Percentiles rank a stretch among this genome's conserved stretches.
phyloP scores from a whole-genome alignment of 2,113 vertebrate species.

The Tupaia chinensis region DNA sequence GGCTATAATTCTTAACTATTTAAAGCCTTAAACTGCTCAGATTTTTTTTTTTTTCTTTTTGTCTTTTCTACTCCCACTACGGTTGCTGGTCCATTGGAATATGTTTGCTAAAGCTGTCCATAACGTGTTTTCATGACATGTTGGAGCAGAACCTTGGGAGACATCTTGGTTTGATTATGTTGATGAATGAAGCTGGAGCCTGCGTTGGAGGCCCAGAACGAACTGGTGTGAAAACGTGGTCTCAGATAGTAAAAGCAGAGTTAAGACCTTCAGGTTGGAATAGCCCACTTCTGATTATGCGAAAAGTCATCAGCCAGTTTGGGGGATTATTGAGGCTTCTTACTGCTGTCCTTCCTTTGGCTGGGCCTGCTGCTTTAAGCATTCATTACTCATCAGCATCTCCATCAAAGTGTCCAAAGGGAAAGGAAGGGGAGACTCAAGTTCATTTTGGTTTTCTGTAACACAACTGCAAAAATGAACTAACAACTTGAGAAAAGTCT shows the following conservation, averaged over 20 bases:
- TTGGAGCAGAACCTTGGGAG: slow-evolving; percentile 49
- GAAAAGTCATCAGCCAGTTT: background rate
- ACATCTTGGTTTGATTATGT: slow-evolving; percentile 43
- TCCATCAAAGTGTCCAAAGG: slow-evolving; percentile 51
- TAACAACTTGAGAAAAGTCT: slow-evolving; percentile 4
- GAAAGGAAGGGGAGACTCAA: background rate
- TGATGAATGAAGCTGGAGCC: slow-evolving; percentile 75
- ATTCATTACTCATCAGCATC: slow-evolving; percentile 54
- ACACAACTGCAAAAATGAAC: background rate
- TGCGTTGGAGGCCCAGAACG: slow-evolving; percentile 54
- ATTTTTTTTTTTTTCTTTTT: background rate
- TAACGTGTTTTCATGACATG: slow-evolving; percentile 46
- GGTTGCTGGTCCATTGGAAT: slow-evolving; percentile 72
- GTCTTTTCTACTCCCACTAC: background rate
- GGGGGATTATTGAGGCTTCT: slow-evolving; percentile 25
- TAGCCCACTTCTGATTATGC: slow-evolving; percentile 30
- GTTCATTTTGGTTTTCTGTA: slow-evolving; percentile 31
- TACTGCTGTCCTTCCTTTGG: background rate
- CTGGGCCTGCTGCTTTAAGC: slow-evolving; percentile 32
- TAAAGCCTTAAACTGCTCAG: slow-evolving; percentile 55
- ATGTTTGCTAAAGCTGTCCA: slow-evolving; percentile 64
- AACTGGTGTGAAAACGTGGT: slow-evolving; percentile 77
- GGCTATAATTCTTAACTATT: slow-evolving; percentile 85
- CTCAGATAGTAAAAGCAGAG: slow-evolving; percentile 73
- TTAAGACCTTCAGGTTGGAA: background rate